These are phyloP conservation scores for Mycteria americana DNA, from an alignment of 2,797 vertebrate genomes.

Conservation along the genomic window DNA sequence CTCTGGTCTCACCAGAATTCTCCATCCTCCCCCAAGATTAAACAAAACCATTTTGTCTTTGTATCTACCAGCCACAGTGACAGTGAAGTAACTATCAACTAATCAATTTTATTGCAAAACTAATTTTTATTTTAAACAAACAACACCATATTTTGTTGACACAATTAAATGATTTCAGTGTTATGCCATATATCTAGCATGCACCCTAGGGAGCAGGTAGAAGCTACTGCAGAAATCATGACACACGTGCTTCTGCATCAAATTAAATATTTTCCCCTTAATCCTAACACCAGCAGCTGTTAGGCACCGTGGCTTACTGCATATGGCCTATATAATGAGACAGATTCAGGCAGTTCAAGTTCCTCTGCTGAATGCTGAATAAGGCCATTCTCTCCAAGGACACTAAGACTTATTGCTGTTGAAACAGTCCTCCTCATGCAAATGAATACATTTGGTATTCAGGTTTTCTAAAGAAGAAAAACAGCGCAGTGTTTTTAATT, in stretches of 20 bases:
- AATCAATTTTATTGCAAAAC: constrained; percentile 70
- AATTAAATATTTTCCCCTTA: constrained; percentile 79
- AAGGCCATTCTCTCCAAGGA: constrained; percentile 72
- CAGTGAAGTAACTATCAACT: constrained; percentile 59
- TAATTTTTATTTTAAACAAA: constrained; percentile 77
- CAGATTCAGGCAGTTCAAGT: constrained; percentile 65
- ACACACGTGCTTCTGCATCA: constrained; percentile 69
- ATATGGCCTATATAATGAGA: constrained; percentile 74
- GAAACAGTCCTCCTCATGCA: constrained; percentile 68
- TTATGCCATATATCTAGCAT: constrained; percentile 56
- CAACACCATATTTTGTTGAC: constrained; percentile 70
- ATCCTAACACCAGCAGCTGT: constrained; percentile 78
- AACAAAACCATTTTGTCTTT: constrained; percentile 68
- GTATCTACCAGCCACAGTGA: constrained; percentile 41
- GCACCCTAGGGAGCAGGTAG: constrained; percentile 69
- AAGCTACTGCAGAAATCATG: constrained; percentile 63
- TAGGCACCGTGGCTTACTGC: constrained; percentile 72
- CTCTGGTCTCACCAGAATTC: constrained; percentile 57
- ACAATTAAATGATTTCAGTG: constrained; percentile 74
- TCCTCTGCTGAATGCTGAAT: constrained; percentile 74
- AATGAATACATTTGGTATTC: constrained; percentile 53
- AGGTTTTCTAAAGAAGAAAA: constrained; percentile 47
- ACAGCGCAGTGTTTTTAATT: constrained; percentile 19
- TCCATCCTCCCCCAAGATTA: constrained; percentile 33
- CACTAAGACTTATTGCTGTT: constrained; percentile 57